These are phyloP conservation scores for Tinamus major DNA, from an alignment of 2,797 vertebrate genomes.

Conservation along the genomic window DNA sequence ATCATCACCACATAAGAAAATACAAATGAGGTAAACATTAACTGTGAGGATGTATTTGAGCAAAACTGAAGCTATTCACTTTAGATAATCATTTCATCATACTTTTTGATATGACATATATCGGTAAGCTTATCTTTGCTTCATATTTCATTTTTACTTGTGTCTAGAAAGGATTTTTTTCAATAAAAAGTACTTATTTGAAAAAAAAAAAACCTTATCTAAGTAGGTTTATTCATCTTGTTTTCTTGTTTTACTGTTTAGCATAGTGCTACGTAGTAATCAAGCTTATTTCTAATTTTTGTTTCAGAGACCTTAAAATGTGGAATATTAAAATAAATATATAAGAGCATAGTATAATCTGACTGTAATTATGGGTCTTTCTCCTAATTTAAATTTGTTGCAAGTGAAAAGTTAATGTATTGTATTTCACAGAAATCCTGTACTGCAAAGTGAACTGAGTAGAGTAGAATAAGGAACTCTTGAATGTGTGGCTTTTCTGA, in stretches of 20 bases:
- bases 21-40: conserved; percentile 8
- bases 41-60: neutral
- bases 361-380: neutral
- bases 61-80: neutral
- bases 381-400: neutral
- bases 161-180: neutral
- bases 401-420: neutral
- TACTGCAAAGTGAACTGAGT: neutral
- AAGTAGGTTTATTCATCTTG: neutral
- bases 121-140: conserved; percentile 17
- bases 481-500: neutral
- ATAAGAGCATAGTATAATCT: neutral
- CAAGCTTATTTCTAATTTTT: neutral
- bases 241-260: neutral
- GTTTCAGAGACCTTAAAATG: neutral
- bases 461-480: neutral
- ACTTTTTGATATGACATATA: neutral
- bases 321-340: neutral
- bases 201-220: neutral
- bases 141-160: neutral
- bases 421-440: neutral
- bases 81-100: neutral
- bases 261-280: neutral
- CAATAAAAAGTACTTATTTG: neutral
- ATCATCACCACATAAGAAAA: neutral